A percentile compares a stretch with the other conserved stretches of the same genome.
These are phyloP conservation scores for Theristicus caerulescens DNA, from an alignment of 2,113 vertebrate genomes.

Conservation along the genomic window DNA sequence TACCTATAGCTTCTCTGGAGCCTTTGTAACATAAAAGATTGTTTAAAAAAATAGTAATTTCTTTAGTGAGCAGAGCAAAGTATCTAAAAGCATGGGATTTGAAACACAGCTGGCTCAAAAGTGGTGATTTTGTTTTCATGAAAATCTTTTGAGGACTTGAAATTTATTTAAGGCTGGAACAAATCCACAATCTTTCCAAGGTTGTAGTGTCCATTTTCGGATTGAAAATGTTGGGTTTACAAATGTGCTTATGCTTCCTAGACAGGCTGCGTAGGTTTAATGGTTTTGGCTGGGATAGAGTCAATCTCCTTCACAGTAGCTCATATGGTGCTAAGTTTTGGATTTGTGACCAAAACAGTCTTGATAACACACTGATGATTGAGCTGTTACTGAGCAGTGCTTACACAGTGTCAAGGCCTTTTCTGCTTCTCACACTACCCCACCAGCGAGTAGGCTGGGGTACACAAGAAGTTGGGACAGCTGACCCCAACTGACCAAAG, in stretches of 20 bases:
- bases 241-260: not conserved
- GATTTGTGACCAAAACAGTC: not conserved
- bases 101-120: not conserved
- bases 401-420: not conserved
- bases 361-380: not conserved
- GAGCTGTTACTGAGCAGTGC: not conserved
- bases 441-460: no score
- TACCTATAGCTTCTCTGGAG: not conserved
- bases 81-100: not conserved
- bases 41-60: not conserved
- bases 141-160: not conserved
- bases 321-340: not conserved
- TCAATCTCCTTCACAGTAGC: not conserved
- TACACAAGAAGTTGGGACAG: not conserved
- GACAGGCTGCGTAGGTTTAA: not conserved
- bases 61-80: not conserved
- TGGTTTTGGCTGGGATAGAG: not conserved
- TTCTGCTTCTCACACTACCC: not conserved
- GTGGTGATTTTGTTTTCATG: not conserved
- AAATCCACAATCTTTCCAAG: not conserved
- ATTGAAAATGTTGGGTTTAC: not conserved
- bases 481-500: not conserved
- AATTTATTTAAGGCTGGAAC: not conserved
- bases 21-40: not conserved
- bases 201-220: not conserved